Evolutionary conservation across 2,888 invertebrate genomes (phyloP), one percentile per base, ranked within the genome.

Genomic region (Unio delphinus): DNA sequence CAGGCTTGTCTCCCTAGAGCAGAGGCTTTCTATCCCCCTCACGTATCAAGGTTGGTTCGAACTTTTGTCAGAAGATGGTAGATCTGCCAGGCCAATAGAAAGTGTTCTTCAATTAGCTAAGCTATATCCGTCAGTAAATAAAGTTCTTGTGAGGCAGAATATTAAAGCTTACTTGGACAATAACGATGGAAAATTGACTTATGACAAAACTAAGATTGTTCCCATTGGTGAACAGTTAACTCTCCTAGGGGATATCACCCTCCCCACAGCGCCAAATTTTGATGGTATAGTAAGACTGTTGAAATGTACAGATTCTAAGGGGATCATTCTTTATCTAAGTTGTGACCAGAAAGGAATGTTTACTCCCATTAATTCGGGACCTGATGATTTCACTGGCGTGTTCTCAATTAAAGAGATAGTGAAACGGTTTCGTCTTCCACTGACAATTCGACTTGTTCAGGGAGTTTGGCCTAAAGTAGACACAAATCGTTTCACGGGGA

Each of bases 331-430:
- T 55, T 93, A 95, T 85, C 91, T 97, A 79, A 94, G 94, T 74
- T 92, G 95, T 88, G 96, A 97, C 87, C 95, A 96, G 90, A 93
- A 95, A 88, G 96, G 96, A 57, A 94, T 95, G 86, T 97, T 98
- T 91, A 97, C 96, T 83, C 95, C 96, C 64, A 92, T 98, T 69
- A 45, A 45, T 45, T 97, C 97, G 74, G 94, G 95, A 86, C 95
- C 96, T 90, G 96, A 96, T 86, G 96, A 96, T 91, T 96, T 98
- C 78, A 95, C 96, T 88, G 97, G 97, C 30, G 97, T 97, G 26
- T 97, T 98, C 90, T 95, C 95, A 76, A 95, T 96, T 23, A 94
- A 94, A 87, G 96, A 96, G 85, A 92, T 98, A 79, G 91, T 97
- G 69, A 94, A 94, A 79, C 83, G 87, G 28, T 98, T 97, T 90